Conservation (phyloP, 2,113 vertebrate species). For the Grantiella picta region DNA sequence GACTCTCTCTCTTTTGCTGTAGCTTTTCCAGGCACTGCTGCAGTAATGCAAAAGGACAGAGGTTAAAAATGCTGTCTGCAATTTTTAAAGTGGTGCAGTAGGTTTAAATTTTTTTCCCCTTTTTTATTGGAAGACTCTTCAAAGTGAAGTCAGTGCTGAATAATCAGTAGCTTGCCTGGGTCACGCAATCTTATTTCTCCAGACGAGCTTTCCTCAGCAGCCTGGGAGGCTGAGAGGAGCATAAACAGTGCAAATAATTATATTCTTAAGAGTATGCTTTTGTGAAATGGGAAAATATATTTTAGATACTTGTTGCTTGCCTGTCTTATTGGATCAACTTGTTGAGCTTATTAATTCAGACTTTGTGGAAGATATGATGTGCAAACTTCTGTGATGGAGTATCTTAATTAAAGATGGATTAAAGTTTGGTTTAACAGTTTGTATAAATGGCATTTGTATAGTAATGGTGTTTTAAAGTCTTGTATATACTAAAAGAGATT, state of each 20-base stretch:
- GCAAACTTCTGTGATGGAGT: background rate
- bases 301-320: background rate
- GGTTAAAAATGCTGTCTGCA: constrained; percentile 25
- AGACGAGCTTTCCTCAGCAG: background rate
- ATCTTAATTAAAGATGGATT: background rate
- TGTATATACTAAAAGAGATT: background rate
- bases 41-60: constrained; percentile 46
- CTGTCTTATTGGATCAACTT: background rate
- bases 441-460: background rate
- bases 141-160: constrained; percentile 5
- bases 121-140: background rate
- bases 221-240: background rate
- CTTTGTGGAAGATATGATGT: background rate
- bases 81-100: background rate
- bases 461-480: background rate
- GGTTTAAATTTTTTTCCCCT: background rate
- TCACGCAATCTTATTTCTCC: background rate
- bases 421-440: background rate
- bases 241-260: background rate
- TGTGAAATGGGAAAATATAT: background rate
- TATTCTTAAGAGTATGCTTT: background rate
- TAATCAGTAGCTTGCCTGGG: background rate
- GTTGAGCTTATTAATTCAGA: background rate
- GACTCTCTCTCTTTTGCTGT: background rate
- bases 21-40: background rate